Conservation (phyloP, 2,888 invertebrate species). For the Caenorhabditis sinica region DNA sequence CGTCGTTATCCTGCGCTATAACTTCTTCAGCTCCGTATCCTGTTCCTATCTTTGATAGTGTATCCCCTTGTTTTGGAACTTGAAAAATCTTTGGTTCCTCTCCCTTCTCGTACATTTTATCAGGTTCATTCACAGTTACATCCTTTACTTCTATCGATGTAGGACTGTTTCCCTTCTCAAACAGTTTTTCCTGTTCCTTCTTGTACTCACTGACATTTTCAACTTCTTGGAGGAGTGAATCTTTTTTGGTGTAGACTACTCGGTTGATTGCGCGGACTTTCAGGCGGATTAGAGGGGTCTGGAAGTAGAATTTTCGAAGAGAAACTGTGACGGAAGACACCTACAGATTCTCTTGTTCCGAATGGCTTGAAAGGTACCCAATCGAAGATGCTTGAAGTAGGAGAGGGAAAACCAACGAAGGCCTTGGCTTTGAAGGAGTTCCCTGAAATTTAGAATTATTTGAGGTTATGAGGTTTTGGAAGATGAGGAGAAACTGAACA, state of each 20-base stretch:
- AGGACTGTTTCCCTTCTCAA: conserved; percentile 9
- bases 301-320: conserved; percentile 1
- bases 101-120: conserved; percentile 52
- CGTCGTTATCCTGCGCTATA: conserved; percentile 24
- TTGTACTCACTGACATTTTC: conserved; percentile 51
- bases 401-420: conserved; percentile 27
- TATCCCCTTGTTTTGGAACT: conserved; percentile 45
- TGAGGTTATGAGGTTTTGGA: too few species aligned
- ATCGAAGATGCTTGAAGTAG: conserved; percentile 49
- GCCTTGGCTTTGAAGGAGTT: conserved; percentile 17
- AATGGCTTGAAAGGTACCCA: conserved; percentile 48
- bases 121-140: conserved; percentile 40
- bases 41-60: conserved; percentile 19
- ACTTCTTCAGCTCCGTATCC: conserved; percentile 8
- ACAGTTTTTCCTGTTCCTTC: conserved; percentile 55
- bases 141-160: conserved; percentile 27
- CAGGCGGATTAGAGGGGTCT: conserved; percentile 47
- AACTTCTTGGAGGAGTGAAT: conserved; percentile 46
- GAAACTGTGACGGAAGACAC: neutral
- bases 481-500: too few species aligned
- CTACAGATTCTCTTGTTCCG: conserved; percentile 18
- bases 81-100: conserved; percentile 49
- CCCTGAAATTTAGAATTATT: conserved; percentile 17
- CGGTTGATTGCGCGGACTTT: conserved; percentile 58
- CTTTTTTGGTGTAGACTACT: conserved; percentile 61